These are phyloP conservation scores for Lepidocolaptes lacrymiger DNA, from an alignment of 2,797 vertebrate genomes.

Conservation along the genomic window DNA sequence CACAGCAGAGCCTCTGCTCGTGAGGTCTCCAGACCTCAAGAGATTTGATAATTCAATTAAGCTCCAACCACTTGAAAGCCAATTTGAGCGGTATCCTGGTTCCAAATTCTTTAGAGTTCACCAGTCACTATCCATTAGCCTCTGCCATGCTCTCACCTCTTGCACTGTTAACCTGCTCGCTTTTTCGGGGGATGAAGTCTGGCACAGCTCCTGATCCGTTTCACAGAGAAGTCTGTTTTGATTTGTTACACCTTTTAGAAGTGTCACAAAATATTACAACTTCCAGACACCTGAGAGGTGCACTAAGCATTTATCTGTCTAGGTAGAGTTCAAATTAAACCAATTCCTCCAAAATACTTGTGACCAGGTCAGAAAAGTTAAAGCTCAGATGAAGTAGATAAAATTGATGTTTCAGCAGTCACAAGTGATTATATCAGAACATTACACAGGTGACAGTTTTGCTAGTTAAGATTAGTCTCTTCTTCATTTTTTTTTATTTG, in stretches of 20 bases:
- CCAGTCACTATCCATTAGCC: constrained; percentile 44
- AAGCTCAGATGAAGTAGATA: constrained; percentile 47
- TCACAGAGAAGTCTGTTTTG: constrained; percentile 39
- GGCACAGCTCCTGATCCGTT: background rate
- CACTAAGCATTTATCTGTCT: background rate
- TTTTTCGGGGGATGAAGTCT: background rate
- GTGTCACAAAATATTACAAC: constrained; percentile 54
- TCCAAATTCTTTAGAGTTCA: background rate
- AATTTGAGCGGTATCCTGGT: background rate
- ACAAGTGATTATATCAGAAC: constrained; percentile 26
- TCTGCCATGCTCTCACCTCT: background rate
- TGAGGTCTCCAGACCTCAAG: background rate
- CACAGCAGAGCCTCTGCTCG: background rate
- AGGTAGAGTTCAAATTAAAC: constrained; percentile 34
- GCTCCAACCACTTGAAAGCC: constrained; percentile 7
- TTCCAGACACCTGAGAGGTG: constrained; percentile 3
- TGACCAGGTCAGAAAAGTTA: constrained; percentile 58
- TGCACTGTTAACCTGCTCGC: background rate
- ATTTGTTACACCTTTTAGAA: constrained; percentile 58
- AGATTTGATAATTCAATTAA: background rate
- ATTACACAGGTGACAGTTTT: background rate
- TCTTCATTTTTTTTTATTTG: background rate
- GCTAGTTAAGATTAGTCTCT: background rate
- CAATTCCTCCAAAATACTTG: constrained; percentile 33
- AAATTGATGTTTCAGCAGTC: constrained; percentile 34